These are phyloP conservation scores for Criorhina ranunculi DNA, from an alignment of 2,888 invertebrate species.

Conservation along the genomic window DNA sequence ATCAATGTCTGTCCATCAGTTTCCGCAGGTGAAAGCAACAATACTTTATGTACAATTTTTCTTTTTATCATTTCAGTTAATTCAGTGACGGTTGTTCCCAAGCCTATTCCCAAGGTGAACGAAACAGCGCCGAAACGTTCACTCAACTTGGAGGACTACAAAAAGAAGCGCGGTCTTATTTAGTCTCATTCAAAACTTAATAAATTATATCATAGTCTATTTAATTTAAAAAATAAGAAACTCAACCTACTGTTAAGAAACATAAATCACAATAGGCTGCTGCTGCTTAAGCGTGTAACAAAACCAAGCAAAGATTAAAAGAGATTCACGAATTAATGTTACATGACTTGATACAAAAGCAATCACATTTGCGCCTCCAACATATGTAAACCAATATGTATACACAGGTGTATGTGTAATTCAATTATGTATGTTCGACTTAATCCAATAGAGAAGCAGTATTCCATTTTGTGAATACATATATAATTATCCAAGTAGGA, in stretches of 20 bases:
- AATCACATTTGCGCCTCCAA: constrained; percentile 41
- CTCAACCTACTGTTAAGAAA: constrained; percentile 55
- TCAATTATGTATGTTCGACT: constrained; percentile 36
- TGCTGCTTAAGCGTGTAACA: constrained; percentile 36
- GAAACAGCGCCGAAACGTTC: constrained; percentile 93
- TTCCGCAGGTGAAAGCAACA: background rate
- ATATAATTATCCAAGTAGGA: constrained; percentile 36
- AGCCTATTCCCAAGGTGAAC: constrained; percentile 89
- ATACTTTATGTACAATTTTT: background rate
- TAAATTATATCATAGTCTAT: constrained; percentile 53
- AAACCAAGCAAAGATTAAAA: constrained; percentile 17
- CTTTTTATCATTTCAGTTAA: constrained; percentile 86
- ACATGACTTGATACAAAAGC: constrained; percentile 18
- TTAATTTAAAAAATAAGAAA: constrained; percentile 58
- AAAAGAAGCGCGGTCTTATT: constrained; percentile 96
- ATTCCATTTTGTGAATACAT: constrained; percentile 46
- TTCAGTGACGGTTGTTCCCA: constrained; percentile 90
- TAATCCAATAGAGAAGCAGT: constrained; percentile 16
- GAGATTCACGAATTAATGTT: constrained; percentile 34
- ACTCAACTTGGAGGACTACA: constrained; percentile 95
- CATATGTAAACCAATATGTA: constrained; percentile 36
- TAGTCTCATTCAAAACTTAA: constrained; percentile 82
- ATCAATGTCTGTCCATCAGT: too few species aligned
- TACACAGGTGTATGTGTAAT: constrained; percentile 23
- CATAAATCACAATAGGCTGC: constrained; percentile 33